A percentile compares a stretch with the other conserved stretches of the same genome.
Conservation (phyloP, 2,888 invertebrate species). For the Serripes groenlandicus region DNA sequence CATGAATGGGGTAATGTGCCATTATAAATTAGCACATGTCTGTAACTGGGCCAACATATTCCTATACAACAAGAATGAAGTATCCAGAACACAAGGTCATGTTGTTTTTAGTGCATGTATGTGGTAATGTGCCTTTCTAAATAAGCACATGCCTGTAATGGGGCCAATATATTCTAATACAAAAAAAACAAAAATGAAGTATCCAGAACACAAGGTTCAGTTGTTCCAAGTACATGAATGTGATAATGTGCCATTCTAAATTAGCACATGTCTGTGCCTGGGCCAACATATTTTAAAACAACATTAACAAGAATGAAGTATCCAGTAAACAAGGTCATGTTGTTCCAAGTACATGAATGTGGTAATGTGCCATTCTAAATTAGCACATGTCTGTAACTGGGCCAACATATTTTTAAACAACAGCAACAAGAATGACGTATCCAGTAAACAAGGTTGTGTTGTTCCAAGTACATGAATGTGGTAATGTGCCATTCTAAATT, state of each 20-base stretch:
- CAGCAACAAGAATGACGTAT: not conserved
- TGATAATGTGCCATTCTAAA: not conserved
- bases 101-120: conserved; percentile 2
- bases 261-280: not conserved
- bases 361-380: not conserved
- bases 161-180: too few species aligned
- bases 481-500: not conserved
- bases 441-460: not conserved
- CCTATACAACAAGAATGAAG: too few species aligned
- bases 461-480: not conserved
- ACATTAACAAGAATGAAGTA: too few species aligned
- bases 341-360: too few species aligned
- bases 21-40: too few species aligned
- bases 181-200: too few species aligned
- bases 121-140: not conserved
- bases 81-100: too few species aligned
- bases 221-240: conserved; percentile 12
- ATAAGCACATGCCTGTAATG: conserved; percentile 5
- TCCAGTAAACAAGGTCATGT: too few species aligned
- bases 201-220: too few species aligned
- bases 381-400: not conserved
- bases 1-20: not conserved
- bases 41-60: too few species aligned
- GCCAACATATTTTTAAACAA: too few species aligned
- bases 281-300: too few species aligned